Base-by-base conservation (phyloP, 2,113 vertebrate genomes). In the Oenanthe oenanthe region DNA sequence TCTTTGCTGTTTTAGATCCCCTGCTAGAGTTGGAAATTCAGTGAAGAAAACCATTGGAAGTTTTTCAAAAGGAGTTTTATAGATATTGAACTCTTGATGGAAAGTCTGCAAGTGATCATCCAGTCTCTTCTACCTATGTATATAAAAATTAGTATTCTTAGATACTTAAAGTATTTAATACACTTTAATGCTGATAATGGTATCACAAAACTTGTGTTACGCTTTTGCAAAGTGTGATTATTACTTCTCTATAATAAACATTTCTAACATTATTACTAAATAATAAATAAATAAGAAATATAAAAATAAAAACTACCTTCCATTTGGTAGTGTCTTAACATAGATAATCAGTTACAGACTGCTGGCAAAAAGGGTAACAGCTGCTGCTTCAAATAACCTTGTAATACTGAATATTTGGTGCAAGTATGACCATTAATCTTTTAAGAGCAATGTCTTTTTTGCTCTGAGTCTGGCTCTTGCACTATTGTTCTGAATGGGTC, bases 11-110 rank as follows among this genome's bases (percentile, higher is more conserved):
- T 73, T 88, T 63, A 60, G 70, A 94, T 51, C 57, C 75, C 31
- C 74, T 93, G 45, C 79, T 96, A 63, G 71, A 85, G 78, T 81
- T 73, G 86, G 58, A 95, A 84, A 95, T 84, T 83, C 89, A 75
- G 81, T 88, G 13, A 54, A 62, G 12, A 83, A 67, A 95, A 43
- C 20, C 94, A 7, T 8, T 96, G 42, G 81, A 96, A 83, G 48
- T 13, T 48, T 34, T 98, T 85, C 85, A 87, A 92, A 97, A 95
- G 53, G 60, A 81, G 3, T 92, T 96, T 89, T 95, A 83, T 36
- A 97, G 85, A 36, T 92, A 92, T 3, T 45, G 61, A 66, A 36
- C 21, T 90, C 77, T 95, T 54, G 88, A 94, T 88, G 85, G 78
- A 72, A 97, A 85, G 73, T 93, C 82, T 73, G 25, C 68, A 24